phyloP scores from a whole-genome alignment of 2,113 vertebrate species.

The Melanerpes formicivorus region DNA sequence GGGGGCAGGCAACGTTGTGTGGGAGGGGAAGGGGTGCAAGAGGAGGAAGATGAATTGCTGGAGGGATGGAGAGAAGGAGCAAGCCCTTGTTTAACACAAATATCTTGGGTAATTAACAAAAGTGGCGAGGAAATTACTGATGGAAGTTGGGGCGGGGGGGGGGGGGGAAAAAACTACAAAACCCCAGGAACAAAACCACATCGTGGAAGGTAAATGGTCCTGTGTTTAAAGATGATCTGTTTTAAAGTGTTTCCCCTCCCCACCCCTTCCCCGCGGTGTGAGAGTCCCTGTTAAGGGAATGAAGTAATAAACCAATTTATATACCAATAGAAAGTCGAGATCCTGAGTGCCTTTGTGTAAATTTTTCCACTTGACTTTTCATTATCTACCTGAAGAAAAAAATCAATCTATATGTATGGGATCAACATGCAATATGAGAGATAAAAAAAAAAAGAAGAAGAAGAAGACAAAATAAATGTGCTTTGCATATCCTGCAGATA shows the following conservation, averaged over 20 bases:
- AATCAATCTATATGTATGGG: slow-evolving; percentile 89
- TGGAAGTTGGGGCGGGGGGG: too few species aligned
- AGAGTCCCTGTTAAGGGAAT: slow-evolving; percentile 69
- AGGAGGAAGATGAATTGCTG: neutral
- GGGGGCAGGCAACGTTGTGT: rapidly evolving
- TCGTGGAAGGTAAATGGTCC: slow-evolving; percentile 38
- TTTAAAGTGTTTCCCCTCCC: slow-evolving; percentile 62
- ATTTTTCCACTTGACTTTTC: slow-evolving; percentile 89
- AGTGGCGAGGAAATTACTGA: slow-evolving; percentile 45
- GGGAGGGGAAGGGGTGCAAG: neutral
- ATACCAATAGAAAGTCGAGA: slow-evolving; percentile 77
- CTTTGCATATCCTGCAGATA: slow-evolving; percentile 83
- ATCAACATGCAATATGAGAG: slow-evolving; percentile 85
- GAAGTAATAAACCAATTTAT: slow-evolving; percentile 87
- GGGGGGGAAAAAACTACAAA: neutral
- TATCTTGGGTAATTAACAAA: slow-evolving; percentile 63
- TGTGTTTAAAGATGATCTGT: slow-evolving; percentile 59
- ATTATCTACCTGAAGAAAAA: slow-evolving; percentile 84
- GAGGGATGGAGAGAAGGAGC: neutral
- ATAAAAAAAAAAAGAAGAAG: slow-evolving; percentile 70
- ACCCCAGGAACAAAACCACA: too few species aligned
- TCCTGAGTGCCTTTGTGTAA: slow-evolving; percentile 83
- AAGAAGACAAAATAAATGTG: slow-evolving; percentile 79
- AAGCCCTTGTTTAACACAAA: slow-evolving; percentile 16
- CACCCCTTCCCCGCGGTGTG: neutral